Percentiles rank a stretch among this genome's conserved stretches.
Conservation (phyloP, 2,113 vertebrate genomes). For the Apeltes quadracus region DNA sequence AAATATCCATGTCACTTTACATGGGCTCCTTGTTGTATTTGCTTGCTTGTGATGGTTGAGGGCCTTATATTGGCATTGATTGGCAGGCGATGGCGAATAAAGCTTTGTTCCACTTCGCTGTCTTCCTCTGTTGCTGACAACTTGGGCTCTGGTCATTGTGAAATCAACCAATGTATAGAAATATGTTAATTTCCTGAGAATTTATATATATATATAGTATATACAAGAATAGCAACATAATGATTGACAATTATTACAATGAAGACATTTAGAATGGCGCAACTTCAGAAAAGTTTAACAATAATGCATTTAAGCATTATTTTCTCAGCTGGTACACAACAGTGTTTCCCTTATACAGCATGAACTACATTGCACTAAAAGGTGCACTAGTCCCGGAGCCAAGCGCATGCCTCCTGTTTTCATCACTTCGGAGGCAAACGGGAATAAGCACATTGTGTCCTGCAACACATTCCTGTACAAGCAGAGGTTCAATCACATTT, state of each 20-base stretch:
- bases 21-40: constrained; percentile 41
- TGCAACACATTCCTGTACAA: constrained; percentile 73
- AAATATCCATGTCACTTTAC: constrained; percentile 57
- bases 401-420: constrained; percentile 49
- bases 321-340: background rate
- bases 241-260: background rate
- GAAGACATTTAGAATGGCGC: background rate
- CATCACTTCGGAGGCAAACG: constrained; percentile 61
- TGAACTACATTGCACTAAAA: constrained; percentile 8
- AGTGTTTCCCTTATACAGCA: constrained; percentile 13
- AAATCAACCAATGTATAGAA: constrained; percentile 33
- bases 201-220: background rate
- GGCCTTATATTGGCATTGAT: constrained; percentile 40
- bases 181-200: constrained; percentile 1
- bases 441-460: constrained; percentile 65
- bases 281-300: background rate
- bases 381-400: constrained; percentile 22
- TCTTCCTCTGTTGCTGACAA: constrained; percentile 43
- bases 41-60: constrained; percentile 29
- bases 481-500: constrained; percentile 80
- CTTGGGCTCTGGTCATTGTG: constrained; percentile 39
- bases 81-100: constrained; percentile 45
- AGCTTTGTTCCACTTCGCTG: constrained; percentile 16
- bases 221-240: background rate
- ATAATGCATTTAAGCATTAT: background rate